Conservation (phyloP, 2,888 invertebrate species). For the Apotomis turbidana region DNA sequence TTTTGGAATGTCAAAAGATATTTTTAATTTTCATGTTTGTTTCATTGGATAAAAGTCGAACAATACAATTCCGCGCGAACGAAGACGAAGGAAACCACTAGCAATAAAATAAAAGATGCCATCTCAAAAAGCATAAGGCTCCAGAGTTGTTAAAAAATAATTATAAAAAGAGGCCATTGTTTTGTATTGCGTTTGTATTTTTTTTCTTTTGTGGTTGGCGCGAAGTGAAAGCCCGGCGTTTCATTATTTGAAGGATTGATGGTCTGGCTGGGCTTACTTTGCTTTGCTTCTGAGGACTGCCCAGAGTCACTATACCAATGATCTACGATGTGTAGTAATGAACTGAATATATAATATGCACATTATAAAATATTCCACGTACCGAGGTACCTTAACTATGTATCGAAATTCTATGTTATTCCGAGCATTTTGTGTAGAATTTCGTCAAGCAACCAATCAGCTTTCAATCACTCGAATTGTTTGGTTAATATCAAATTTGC, state of each 20-base stretch:
- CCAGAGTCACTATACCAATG: conserved; percentile 3
- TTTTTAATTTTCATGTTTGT: too few relatives aligned
- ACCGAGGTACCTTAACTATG: too few relatives aligned
- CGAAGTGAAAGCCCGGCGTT: conserved; percentile 22
- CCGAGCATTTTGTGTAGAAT: too few relatives aligned
- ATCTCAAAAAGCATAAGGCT: conserved; percentile 14
- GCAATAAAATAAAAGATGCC: background rate
- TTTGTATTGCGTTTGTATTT: conserved; percentile 22
- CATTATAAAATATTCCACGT: background rate
- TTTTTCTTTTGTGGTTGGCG: conserved; percentile 24
- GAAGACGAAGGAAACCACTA: conserved; percentile 10
- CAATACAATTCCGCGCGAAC: background rate
- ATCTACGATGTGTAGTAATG: background rate
- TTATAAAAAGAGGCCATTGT: conserved; percentile 26
- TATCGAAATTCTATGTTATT: too few relatives aligned
- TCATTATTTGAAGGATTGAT: conserved; percentile 33
- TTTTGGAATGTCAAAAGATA: too few relatives aligned
- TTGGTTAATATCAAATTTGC: too few relatives aligned
- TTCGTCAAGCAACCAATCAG: too few relatives aligned
- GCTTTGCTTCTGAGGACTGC: conserved; percentile 3
- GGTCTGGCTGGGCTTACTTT: conserved; percentile 17
- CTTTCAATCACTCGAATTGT: too few relatives aligned
- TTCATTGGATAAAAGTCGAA: background rate
- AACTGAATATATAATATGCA: background rate
- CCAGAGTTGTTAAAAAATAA: conserved; percentile 31